Evolutionary conservation across 2,888 invertebrate species (phyloP), one percentile per base, ranked within the genome.

Genomic region (Lasius fuliginosus): DNA sequence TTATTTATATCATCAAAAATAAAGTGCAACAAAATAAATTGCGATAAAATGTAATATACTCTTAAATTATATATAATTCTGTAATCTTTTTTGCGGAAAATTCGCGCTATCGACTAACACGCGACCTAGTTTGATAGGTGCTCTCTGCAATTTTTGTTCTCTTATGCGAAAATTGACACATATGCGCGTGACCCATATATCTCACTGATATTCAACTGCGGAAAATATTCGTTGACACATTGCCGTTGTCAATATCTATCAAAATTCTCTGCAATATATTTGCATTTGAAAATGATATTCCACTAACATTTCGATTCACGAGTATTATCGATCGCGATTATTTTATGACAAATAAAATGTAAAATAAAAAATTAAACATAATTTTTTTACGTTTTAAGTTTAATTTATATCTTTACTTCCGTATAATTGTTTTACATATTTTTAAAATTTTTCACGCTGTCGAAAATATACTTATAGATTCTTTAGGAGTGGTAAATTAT

Each of bases 111-210:
- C 12, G 18, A 30, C 6, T 62, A 30, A 18, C 40, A 62, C 2
- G 23, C 33, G 49, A 75, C 33, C 46, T 15, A 75, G 33, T 75
- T 75, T 64, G 15, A 9, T 64, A 40, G 23, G 23, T 64, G 15
- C 23, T 75, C 5, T 15, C 27, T 33, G n/a, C 33, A 64, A 49
- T 75, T 64, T 64, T 49, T 49, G 5, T 11, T 75, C 74, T 74
- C 15, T 15, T 9, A 27, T 3, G 8, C 8, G n/a, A n/a, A 60
- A 74, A 74, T 42, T 74, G 60, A 73, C 3, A 53, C 42, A 74
- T 9, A 9, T 33, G 8, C n/a, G 2, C 30, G 18, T n/a, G n/a
- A 33, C n/a, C 33, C 30, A 33, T 33, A 11, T 62, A 46, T 27
- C 56, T 40, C 11, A 11, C 3, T 1, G 40, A 42, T 62, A 23